Percentiles rank a stretch among this genome's conserved stretches.
phyloP scores from a whole-genome alignment of 1,140 invertebrate genomes.

The Penaeus indicus region DNA sequence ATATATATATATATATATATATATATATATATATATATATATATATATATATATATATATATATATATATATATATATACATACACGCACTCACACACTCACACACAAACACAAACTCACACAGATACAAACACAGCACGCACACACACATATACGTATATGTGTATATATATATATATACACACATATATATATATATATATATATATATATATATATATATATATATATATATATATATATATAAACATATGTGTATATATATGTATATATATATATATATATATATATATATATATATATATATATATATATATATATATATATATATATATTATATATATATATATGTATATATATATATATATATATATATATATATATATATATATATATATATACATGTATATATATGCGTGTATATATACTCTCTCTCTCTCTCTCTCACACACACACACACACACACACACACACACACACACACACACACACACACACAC shows the following conservation, averaged over 20 bases:
- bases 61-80: no score
- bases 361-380: constrained; percentile 26
- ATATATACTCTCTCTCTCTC: not conserved
- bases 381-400: constrained; percentile 26
- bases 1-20: not conserved
- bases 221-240: constrained; percentile 12
- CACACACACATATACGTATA: not conserved
- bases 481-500: not conserved
- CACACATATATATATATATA: not conserved
- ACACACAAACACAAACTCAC: no score
- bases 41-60: no score
- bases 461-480: not conserved
- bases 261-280: not conserved
- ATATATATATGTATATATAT: constrained; percentile 3
- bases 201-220: constrained; percentile 25
- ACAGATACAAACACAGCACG: no score
- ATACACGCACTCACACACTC: no score
- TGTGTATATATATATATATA: constrained; percentile 5
- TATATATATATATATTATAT: not conserved
- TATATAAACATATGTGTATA: constrained; percentile 27
- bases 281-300: not conserved
- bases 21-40: no score
- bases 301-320: not conserved
- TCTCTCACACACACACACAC: not conserved
- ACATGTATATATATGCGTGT: constrained; percentile 5